Evolutionary conservation across 1,140 invertebrate species (phyloP).

Genomic region (Sarcophaga bullata): DNA sequence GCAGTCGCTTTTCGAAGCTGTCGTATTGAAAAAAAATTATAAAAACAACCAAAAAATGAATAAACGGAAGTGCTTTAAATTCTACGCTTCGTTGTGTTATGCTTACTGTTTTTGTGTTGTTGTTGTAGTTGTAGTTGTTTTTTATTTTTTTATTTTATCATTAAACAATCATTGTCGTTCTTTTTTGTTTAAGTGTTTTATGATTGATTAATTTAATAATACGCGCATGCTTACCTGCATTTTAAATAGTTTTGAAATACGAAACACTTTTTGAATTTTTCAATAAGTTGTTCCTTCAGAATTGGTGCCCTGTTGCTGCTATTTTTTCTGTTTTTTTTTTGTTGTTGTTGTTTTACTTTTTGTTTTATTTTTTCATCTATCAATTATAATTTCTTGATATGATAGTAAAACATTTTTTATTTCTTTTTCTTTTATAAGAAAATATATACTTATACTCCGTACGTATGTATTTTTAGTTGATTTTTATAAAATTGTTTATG

Average conservation of each 20-base stretch:
- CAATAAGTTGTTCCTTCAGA: neutral
- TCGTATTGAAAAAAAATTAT: neutral
- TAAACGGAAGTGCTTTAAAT: constrained; percentile 32
- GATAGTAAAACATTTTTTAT: neutral
- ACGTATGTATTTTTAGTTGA: too few relatives aligned
- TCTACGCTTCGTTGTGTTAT: constrained; percentile 6
- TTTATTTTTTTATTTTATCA: constrained; percentile 10
- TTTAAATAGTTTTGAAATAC: constrained; percentile 19
- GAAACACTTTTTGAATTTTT: constrained; percentile 6
- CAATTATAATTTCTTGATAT: neutral
- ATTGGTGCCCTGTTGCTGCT: too few relatives aligned
- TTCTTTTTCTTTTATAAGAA: too few relatives aligned
- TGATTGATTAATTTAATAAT: constrained; percentile 41
- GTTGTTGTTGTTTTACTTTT: too few relatives aligned
- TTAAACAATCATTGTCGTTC: constrained; percentile 4
- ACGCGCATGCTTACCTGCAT: constrained; percentile 30
- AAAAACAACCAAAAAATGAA: neutral
- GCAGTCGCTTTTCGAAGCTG: neutral
- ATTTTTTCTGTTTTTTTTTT: too few relatives aligned
- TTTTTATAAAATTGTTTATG: too few relatives aligned
- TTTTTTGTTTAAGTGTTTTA: constrained; percentile 7
- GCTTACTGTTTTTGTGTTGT: neutral
- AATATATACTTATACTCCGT: too few relatives aligned
- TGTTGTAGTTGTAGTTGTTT: constrained; percentile 6
- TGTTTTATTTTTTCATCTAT: neutral